Percentiles rank a stretch among this genome's conserved stretches.
These are phyloP conservation scores for Drosophila acutilabella DNA, from an alignment of 2,888 invertebrate genomes.

Conservation along the genomic window DNA sequence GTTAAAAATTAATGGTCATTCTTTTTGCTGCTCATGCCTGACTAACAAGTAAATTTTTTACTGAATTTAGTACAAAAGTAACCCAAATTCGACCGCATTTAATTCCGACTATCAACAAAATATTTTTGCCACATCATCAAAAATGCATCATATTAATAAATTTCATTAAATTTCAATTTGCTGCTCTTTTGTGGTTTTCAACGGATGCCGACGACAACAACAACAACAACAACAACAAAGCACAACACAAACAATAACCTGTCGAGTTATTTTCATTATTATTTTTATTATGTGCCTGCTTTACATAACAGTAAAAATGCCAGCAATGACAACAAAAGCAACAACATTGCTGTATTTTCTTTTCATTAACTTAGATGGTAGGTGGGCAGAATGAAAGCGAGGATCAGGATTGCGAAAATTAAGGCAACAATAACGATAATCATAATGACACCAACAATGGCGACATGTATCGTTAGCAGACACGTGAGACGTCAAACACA, in stretches of 20 bases:
- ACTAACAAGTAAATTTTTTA: neutral
- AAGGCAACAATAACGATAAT: slow-evolving; percentile 36
- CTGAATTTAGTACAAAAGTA: slow-evolving; percentile 14
- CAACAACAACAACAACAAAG: slow-evolving; percentile 4
- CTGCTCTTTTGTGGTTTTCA: slow-evolving; percentile 46
- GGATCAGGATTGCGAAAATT: slow-evolving; percentile 1
- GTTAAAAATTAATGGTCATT: slow-evolving; percentile 6
- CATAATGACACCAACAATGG: slow-evolving; percentile 22
- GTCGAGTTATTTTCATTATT: slow-evolving; percentile 17
- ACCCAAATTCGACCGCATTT: slow-evolving; percentile 21
- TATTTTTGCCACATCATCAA: slow-evolving; percentile 58
- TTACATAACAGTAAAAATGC: slow-evolving; percentile 26
- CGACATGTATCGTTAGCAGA: slow-evolving; percentile 4
- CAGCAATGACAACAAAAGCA: slow-evolving; percentile 5
- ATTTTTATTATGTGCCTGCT: slow-evolving; percentile 38
- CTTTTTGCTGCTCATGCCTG: neutral
- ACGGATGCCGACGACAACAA: slow-evolving; percentile 16
- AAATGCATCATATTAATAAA: slow-evolving; percentile 57
- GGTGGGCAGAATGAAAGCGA: neutral
- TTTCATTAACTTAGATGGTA: slow-evolving; percentile 42
- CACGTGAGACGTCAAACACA: neutral
- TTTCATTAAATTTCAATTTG: slow-evolving; percentile 57
- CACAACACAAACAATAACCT: slow-evolving; percentile 6
- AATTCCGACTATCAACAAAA: slow-evolving; percentile 15
- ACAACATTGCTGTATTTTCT: slow-evolving; percentile 44